Base-by-base conservation (phyloP, 2,113 vertebrate species). In the Thalassarche chlororhynchos region DNA sequence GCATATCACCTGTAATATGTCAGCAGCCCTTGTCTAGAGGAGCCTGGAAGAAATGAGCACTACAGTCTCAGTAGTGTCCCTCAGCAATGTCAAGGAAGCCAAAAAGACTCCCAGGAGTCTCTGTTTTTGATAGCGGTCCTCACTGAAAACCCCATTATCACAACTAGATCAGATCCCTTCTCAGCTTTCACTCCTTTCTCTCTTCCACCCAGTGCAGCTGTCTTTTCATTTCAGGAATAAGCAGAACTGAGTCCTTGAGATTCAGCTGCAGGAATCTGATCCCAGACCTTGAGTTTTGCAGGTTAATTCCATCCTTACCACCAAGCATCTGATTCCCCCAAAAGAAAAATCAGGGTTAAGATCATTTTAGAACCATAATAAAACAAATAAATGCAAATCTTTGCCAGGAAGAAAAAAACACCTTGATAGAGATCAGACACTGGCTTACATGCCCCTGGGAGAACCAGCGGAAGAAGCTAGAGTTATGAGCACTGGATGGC, bases 361-460 rank as follows among this genome's bases (percentile, higher is more conserved):
- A 87, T 89, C 3, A 55, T 61, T 94, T 92, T 85, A 60, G 34
- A 82, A 60, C 31, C 15, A 17, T 57, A 90, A 90, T 29, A 79
- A 65, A 87, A 32, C 32, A 93, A 89, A 95, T 57, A 85, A 87
- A 96, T 94, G 52, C 72, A 97, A 81, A 90, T 81, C 32, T 85
- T 78, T 91, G 25, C 31, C 15, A 60, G 62, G 58, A 89, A 89
- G 26, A 17, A 58, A 92, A 82, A 54, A 47, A 9, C 10, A 62
- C 36, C 68, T 76, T 84, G 57, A 80, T 25, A 62, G 88, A 76
- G 66, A 90, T 81, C 61, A 87, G 77, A 90, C 29, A 49, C n/a
- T 44, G 72, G 42, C 40, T 96, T 55, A 26, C 13, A 12, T 54
- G 51, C 52, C 47, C 34, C 34, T 87, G 84, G 55, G 89, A 83